Evolutionary conservation across 2,113 vertebrate species (phyloP).

Genomic region (Thalassoma bifasciatum): DNA sequence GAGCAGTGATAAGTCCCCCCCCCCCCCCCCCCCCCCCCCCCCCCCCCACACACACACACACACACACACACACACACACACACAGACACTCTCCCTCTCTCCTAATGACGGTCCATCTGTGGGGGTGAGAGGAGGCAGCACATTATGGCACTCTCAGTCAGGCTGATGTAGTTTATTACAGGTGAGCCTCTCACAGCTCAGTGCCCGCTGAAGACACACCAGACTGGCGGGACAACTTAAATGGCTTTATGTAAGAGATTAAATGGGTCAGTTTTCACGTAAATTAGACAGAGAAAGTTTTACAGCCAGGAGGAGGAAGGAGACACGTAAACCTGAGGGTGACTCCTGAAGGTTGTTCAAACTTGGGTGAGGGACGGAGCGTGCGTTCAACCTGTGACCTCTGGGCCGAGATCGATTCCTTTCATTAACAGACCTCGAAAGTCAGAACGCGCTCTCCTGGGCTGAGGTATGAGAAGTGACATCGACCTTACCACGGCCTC

Average conservation of each 20-base stretch:
- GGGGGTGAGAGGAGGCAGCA: conserved; percentile 53
- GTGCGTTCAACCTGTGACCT: conserved; percentile 46
- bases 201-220: conserved; percentile 44
- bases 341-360: conserved; percentile 60
- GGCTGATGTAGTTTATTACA: conserved; percentile 55
- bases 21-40: conserved; percentile 8
- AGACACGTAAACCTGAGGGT: conserved; percentile 2
- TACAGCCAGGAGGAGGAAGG: neutral
- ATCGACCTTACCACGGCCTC: conserved; percentile 49
- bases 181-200: conserved; percentile 53
- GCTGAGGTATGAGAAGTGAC: conserved; percentile 61
- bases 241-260: conserved; percentile 51
- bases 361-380: conserved; percentile 17
- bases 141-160: conserved; percentile 64
- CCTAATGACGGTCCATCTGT: conserved; percentile 58
- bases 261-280: conserved; percentile 51
- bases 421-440: conserved; percentile 61
- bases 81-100: too few species aligned
- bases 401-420: conserved; percentile 56
- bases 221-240: conserved; percentile 31
- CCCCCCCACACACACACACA: too few species aligned
- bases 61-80: too few species aligned
- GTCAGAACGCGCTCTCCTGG: conserved; percentile 24
- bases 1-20: conserved; percentile 15
- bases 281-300: conserved; percentile 46